Evolutionary conservation across 23 tunicate genomes (phyloP).

Genomic region (Diplosoma virens): DNA sequence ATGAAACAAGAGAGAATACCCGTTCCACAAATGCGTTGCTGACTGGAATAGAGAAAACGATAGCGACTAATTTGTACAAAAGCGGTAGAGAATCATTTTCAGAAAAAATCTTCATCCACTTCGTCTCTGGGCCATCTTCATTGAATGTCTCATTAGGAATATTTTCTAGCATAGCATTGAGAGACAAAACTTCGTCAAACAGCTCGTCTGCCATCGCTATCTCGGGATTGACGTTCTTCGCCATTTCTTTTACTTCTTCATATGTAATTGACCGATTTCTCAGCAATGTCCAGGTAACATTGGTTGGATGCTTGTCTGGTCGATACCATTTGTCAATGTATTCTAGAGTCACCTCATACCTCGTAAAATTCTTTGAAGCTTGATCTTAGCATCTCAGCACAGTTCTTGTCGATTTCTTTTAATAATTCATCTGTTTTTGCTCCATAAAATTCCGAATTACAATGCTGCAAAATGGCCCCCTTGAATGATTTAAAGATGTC

Average conservation of each 20-base stretch:
- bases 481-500: slow-evolving; percentile 15
- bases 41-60: no score
- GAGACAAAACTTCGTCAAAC: slow-evolving; percentile 46
- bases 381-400: slow-evolving; percentile 42
- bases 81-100: no score
- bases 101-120: slow-evolving; percentile 29
- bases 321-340: slow-evolving; percentile 56
- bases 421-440: slow-evolving; percentile 48
- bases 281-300: slow-evolving; percentile 45
- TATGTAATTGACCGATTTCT: background rate
- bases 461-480: no score
- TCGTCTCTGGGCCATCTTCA: slow-evolving; percentile 22
- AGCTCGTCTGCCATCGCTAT: slow-evolving; percentile 49
- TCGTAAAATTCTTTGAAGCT: slow-evolving; percentile 16
- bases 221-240: slow-evolving; percentile 30
- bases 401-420: slow-evolving; percentile 31
- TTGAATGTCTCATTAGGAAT: slow-evolving; percentile 9
- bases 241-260: slow-evolving; percentile 29
- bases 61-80: no score
- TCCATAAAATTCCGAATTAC: slow-evolving; percentile 36
- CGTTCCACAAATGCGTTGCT: no score
- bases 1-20: no score
- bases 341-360: background rate
- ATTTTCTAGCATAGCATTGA: slow-evolving; percentile 44
- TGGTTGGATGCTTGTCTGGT: slow-evolving; percentile 36